Base-by-base conservation (phyloP, 2,113 vertebrate genomes). In the Labrus mixtus region DNA sequence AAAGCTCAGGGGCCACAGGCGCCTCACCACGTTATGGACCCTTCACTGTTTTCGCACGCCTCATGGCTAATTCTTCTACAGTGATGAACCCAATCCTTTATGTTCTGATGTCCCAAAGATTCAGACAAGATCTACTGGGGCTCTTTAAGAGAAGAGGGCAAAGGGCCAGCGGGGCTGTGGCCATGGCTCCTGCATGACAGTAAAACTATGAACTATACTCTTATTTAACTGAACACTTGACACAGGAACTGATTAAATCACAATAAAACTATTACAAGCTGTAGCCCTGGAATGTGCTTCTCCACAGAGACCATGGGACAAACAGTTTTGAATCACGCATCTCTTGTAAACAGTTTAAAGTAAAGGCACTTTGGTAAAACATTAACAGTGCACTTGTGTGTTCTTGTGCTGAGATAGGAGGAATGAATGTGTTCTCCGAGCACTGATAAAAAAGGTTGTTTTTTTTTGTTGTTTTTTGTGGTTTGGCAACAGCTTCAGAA, bases 1-100 rank as follows among this genome's bases (percentile, higher is more conserved):
- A 70, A 0, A 57, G 41, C 48, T 74, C 82, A 0, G 90, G 59
- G 10, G 90, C 90, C 45, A 87, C 77, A 0, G 92, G 87, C 1
- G 33, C 68, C 10, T 86, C 89, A 1, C 92, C 91, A 0, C 81
- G 84, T 8, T 91, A 91, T 1, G 90, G 93, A 4, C 8, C 89
- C 5, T 90, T 94, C 54, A 83, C 65, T 3, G 87, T 92, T 3
- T 93, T 94, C 37, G 87, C 93, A 46, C 91, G 93, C 4, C 19
- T 95, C 54, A 94, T 89, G 93, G 93, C 93, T 1, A 90, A 87
- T 5, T 91, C 92, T 10, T 94, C 94, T 0, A 93, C 93, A 0
- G 91, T 95, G 50, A 82, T 88, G 54, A 95, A 95, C 76, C 94
- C 95, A 39, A 81, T 94, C 65, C 88, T 95, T 29, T 95, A 95